Evolutionary conservation across 2,797 vertebrate species (phyloP).

Genomic region (Lithobates sylvaticus): DNA sequence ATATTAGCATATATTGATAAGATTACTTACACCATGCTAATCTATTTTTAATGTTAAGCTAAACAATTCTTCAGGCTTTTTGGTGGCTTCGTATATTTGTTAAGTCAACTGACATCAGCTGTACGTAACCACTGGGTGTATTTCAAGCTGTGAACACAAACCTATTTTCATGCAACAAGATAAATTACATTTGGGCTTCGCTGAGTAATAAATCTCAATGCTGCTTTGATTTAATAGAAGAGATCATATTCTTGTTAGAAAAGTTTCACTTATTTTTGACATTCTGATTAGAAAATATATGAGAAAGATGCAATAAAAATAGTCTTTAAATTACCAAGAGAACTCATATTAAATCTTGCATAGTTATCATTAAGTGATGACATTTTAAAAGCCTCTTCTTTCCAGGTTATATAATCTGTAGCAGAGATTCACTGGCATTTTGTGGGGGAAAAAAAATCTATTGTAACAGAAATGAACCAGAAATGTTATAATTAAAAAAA

Average conservation of each 20-base stretch:
- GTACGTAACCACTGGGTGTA: not conserved
- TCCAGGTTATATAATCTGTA: not conserved
- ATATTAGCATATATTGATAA: no score
- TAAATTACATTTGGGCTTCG: slow-evolving; percentile 11
- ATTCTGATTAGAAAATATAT: slow-evolving; percentile 15
- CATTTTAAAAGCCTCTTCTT: slow-evolving; percentile 5
- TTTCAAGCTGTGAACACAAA: not conserved
- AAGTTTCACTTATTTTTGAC: slow-evolving; percentile 22
- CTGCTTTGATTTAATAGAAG: slow-evolving; percentile 22
- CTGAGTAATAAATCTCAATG: slow-evolving; percentile 12
- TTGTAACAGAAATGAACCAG: not conserved
- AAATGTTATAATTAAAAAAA: not conserved
- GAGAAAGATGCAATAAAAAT: slow-evolving; percentile 25
- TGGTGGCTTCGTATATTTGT: no score
- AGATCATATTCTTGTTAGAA: slow-evolving; percentile 32
- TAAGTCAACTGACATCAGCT: no score
- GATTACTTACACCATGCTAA: no score
- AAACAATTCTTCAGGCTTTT: no score
- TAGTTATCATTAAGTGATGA: not conserved
- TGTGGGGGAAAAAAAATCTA: not conserved
- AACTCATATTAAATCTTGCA: not conserved
- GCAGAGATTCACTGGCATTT: not conserved
- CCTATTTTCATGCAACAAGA: not conserved
- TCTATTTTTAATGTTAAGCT: no score
- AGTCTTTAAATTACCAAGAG: slow-evolving; percentile 15